Evolutionary conservation across 2,888 invertebrate genomes (phyloP), one percentile per base, ranked within the genome.

Genomic region (Belgica antarctica): DNA sequence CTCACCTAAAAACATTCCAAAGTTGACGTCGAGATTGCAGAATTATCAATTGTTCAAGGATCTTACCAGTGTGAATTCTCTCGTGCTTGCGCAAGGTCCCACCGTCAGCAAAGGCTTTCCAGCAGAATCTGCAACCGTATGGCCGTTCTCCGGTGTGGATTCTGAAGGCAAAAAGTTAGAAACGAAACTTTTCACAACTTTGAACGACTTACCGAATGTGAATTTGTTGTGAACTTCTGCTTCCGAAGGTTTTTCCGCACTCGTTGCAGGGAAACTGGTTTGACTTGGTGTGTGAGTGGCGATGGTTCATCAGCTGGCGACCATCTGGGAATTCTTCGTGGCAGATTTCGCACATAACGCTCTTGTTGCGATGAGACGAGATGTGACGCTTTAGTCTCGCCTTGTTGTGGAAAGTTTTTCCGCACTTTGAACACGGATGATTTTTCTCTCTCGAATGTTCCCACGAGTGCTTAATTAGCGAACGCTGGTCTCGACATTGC

Each of bases 101-200:
- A 41, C 92, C 92, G 77, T 92, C 92, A 0, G 92, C 92, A 77
- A 92, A 92, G 0, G 92, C 92, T 77, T 92, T 92, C 91, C 91
- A 91, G 76, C 92, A 92, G 79, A 88, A 92, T 8, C 89, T 84
- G 76, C 92, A 92, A 0, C 89, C 90, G 75, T 92, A 92, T 0
- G 92, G 92, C 41, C 91, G 82, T 77, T 92, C 92, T 2, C 88
- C 71, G 3, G 59, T 41, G 12, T 66, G 47, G 19, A 66, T 66
- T 65, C 65, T 65, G 15, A 15, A 24, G 2, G 17, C 19, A 52
- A 31, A 31, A 31, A 10, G 31, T 31, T 10, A 31, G 10, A 7
- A 31, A 31, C 31, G 10, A 31, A 10, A 31, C 10, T 10, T 31
- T 4, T 4, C 31, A 10, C 31, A 31, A 31, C 10, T 31, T 31